phyloP scores from a whole-genome alignment of 35 echinoderm and acorn worm species.

The Ophioderma brevispina region DNA sequence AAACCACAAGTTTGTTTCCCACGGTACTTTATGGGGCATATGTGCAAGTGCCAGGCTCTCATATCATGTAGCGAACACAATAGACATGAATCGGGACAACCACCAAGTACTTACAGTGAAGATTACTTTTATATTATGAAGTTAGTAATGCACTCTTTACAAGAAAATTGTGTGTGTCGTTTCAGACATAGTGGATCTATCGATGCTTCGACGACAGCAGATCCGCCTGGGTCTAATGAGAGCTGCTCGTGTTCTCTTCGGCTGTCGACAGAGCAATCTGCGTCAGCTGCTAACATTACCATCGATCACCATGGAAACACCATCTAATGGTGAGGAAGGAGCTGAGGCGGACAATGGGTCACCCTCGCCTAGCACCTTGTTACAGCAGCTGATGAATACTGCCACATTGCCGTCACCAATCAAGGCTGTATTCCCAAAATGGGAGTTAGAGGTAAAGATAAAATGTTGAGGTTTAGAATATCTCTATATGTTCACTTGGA shows the following conservation, averaged over 20 bases:
- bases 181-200: slow-evolving; percentile 66
- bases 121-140: not conserved
- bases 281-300: slow-evolving; percentile 79
- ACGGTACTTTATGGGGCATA: no score
- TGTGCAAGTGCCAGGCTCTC: no score
- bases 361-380: slow-evolving; percentile 36
- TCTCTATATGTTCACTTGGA: no score
- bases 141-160: not conserved
- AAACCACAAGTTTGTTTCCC: no score
- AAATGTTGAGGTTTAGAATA: no score
- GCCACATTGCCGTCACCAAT: slow-evolving; percentile 96
- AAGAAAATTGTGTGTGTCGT: not conserved
- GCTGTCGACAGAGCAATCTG: slow-evolving; percentile 85
- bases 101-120: no score
- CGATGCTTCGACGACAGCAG: slow-evolving; percentile 82
- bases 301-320: not conserved
- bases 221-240: slow-evolving; percentile 84
- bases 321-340: slow-evolving; percentile 43
- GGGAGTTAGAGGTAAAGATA: slow-evolving; percentile 88
- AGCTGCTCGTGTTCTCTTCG: slow-evolving; percentile 83
- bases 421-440: slow-evolving; percentile 88
- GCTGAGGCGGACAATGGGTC: slow-evolving; percentile 44
- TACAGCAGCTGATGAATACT: slow-evolving; percentile 91
- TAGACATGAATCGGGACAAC: no score
- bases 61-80: no score